Base-by-base conservation (phyloP, 1,140 invertebrate genomes). In the Phortica variegata region DNA sequence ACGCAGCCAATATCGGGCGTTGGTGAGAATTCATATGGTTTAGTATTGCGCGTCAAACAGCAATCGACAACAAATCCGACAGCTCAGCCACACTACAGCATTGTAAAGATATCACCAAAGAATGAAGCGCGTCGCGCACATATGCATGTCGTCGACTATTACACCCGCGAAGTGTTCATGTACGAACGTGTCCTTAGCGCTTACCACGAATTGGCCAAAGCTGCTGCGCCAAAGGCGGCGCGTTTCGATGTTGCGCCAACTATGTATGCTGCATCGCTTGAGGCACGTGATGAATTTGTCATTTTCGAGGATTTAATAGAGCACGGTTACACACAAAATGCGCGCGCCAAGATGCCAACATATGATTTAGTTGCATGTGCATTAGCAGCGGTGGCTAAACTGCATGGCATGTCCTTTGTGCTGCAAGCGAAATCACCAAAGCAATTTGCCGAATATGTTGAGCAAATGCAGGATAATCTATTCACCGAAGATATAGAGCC, bases 11-110 rank as follows among this genome's bases (percentile, higher is more conserved):
- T 61, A 13, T 52, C 49, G 1, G 63, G 63, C 15, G 50, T 55
- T 10, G 63, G 63, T 38, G 63, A 68, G 45, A 68, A 68, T 34
- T 56, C 57, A 8, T 68, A 60, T 31, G 63, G 63, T 3, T 54
- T 60, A 33, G 54, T 68, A 29, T 32, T 65, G 6, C 54, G 58
- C 15, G 49, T 52, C 7, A 51, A 41, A 46, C 51, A 49, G 52
- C 56, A 38, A n/a, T 34, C 40, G 3, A 12, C 12, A 26, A 32
- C n/a, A 26, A 29, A 31, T 4, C 18, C 20, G 31, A 1, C 43
- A 18, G 2, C 4, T 36, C 2, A 6, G 36, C 9, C 19, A 43
- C 15, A 51, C 33, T 8, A 13, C 13, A n/a, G 23, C 10, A 52
- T 68, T 36, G 39, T 65, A 19, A 68, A 68, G 36, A 58, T 68